Evolutionary conservation across 1,140 invertebrate genomes (phyloP), one percentile per base, ranked within the genome.

Genomic region (Littorina saxatilis): DNA sequence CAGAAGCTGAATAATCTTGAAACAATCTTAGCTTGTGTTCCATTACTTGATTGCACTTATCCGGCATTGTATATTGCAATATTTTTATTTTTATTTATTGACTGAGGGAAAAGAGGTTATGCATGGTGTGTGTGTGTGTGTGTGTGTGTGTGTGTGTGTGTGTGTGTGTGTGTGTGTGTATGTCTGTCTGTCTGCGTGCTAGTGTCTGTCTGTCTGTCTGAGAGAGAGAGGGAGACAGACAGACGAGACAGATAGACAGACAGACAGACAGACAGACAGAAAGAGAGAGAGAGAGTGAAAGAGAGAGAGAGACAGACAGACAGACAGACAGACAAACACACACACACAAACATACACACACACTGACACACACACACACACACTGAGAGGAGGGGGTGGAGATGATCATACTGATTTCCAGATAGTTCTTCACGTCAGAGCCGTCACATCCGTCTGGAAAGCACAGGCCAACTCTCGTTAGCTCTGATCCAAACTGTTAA

Each of bases 281-380:
- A 13, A 58, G 4, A 27, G 15, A 23, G n/a, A 58, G 17, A 58
- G n/a, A 27, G 9, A 27, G 15, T 13, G n/a, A 23, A 58, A 58
- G 9, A 58, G 17, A 58, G 4, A 58, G 17, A 63, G 13, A 63
- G 11, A 63, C 27, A 63, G 27, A 66, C 61, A 66, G 3, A 66
- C 29, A 66, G 27, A 66, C 61, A 66, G 7, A 66, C 61, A 66
- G 1, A 32, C 61, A 66, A 7, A 32, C 61, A 66, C 61, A 66
- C 27, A 66, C 27, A 32, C 4, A 66, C 29, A 35, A 32, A 68
- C 66, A 68, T 35, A 68, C 66, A 68, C 66, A 68, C 27, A 68
- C 66, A 68, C 35, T 1, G 32, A 68, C 66, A 68, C 66, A 68
- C 66, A 68, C 66, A 68, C 27, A 68, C 66, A 68, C 35, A 47